Evolutionary conservation across 2,888 invertebrate genomes (phyloP).

Genomic region (Chrysomela aeneicollis): DNA sequence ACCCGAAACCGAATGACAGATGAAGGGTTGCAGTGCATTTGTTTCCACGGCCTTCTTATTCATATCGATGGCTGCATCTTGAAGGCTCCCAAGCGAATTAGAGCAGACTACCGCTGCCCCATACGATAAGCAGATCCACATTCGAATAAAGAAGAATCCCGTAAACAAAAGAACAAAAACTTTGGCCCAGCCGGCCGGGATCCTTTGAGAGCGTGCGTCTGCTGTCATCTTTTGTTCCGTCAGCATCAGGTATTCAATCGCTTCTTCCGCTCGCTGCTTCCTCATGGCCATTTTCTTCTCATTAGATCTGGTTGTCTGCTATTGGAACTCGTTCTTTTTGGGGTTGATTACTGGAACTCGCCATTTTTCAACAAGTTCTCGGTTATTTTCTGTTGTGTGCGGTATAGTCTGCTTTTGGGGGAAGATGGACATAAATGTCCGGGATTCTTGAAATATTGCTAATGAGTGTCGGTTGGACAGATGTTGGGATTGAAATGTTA

Average conservation of each 20-base stretch:
- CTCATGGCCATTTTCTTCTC: not conserved
- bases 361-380: slow-evolving; percentile 17
- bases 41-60: too few species aligned
- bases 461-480: not conserved
- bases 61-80: too few species aligned
- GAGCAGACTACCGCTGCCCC: slow-evolving; percentile 6
- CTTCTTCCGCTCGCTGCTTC: not conserved
- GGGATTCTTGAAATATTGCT: too few species aligned
- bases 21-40: too few species aligned
- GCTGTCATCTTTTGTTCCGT: slow-evolving; percentile 21
- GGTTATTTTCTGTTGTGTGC: slow-evolving; percentile 5
- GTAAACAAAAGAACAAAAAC: slow-evolving; percentile 25
- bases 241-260: not conserved
- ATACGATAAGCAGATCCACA: not conserved
- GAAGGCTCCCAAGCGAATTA: too few species aligned
- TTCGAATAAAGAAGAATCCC: slow-evolving; percentile 11
- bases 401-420: not conserved
- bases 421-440: too few species aligned
- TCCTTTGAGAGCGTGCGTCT: slow-evolving; percentile 18
- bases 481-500: not conserved
- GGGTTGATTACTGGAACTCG: not conserved
- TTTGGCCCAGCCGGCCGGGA: slow-evolving; percentile 25
- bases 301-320: slow-evolving; percentile 20
- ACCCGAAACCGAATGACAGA: too few species aligned
- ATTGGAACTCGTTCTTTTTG: not conserved